Evolutionary conservation across 1,140 invertebrate genomes (phyloP).

Genomic region (Ptiloglossa arizonensis): DNA sequence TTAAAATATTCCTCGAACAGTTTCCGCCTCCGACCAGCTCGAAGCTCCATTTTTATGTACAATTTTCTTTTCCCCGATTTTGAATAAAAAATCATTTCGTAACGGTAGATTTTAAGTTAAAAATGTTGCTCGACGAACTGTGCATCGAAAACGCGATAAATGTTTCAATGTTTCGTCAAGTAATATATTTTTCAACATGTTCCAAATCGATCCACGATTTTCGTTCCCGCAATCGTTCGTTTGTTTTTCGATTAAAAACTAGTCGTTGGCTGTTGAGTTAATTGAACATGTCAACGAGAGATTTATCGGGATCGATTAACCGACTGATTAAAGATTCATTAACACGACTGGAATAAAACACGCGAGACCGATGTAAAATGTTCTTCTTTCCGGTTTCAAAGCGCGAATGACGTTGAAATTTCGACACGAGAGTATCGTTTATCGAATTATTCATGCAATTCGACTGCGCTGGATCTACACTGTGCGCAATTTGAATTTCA

Average conservation of each 20-base stretch:
- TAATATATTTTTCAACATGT: no score
- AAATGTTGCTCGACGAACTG: no score
- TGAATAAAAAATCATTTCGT: no score
- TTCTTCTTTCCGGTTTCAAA: not conserved
- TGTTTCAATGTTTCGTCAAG: no score
- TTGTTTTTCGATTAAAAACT: not conserved
- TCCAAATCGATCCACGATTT: no score
- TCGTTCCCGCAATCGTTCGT: no score
- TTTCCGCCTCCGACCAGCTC: no score
- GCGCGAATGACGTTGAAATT: conserved; percentile 5
- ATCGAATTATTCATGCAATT: conserved; percentile 44
- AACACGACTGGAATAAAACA: not conserved
- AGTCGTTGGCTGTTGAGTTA: not conserved
- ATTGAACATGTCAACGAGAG: not conserved
- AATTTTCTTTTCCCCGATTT: no score
- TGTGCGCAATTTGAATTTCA: conserved; percentile 39
- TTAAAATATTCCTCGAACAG: not conserved
- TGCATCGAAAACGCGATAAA: no score
- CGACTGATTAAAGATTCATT: conserved; percentile 14
- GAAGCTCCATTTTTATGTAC: no score
- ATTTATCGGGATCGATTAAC: conserved; percentile 7
- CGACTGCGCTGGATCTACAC: conserved; percentile 1
- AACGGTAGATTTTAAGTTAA: no score
- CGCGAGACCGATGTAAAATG: no score
- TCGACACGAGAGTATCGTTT: conserved; percentile 4